Base-by-base conservation (phyloP, 2,113 vertebrate species). In the Alectura lathami region DNA sequence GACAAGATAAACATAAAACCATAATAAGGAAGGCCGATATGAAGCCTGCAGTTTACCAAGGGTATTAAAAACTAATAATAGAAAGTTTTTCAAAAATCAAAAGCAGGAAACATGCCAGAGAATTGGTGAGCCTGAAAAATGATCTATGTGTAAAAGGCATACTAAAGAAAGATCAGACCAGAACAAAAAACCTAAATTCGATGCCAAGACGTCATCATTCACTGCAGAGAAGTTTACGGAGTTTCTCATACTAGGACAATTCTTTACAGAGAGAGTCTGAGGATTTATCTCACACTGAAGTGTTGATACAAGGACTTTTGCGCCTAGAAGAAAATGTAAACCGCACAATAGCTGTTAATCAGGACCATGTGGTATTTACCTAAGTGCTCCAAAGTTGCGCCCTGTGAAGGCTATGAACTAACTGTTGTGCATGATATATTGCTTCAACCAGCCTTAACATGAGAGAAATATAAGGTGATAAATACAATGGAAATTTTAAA, bases 241-340 rank as follows among this genome's bases (percentile, higher is more conserved):
- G 67, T 86, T 89, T 89, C 73, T 82, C 34, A 38, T 74, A 53
- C 45, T n/a, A 66, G 47, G 51, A 74, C 59, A 38, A 48, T 81
- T 75, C 83, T 91, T 94, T 81, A 77, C 42, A 88, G 47, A 56
- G 51, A 77, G 68, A 83, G 34, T n/a, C 59, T 13, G 26, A 94
- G 79, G 83, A 91, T 88, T 88, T 94, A 67, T 91, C 60, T 90
- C 34, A 42, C 67, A 62, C 63, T 74, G 88, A 95, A 94, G 72
- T 92, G 91, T 95, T 96, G 88, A 88, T 93, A 91, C 38, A 81
- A 86, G 64, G 79, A 88, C 68, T 91, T 96, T 70, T 83, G 67
- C 90, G 83, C 80, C 79, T 67, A 50, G 72, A 90, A 59, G 47
- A 93, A 94, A 93, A 92, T 86, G 83, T 84, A 95, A 94, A 81